Evolutionary conservation across 2,888 invertebrate species (phyloP), one percentile per base, ranked within the genome.

Genomic region (Coecobrya sp.): DNA sequence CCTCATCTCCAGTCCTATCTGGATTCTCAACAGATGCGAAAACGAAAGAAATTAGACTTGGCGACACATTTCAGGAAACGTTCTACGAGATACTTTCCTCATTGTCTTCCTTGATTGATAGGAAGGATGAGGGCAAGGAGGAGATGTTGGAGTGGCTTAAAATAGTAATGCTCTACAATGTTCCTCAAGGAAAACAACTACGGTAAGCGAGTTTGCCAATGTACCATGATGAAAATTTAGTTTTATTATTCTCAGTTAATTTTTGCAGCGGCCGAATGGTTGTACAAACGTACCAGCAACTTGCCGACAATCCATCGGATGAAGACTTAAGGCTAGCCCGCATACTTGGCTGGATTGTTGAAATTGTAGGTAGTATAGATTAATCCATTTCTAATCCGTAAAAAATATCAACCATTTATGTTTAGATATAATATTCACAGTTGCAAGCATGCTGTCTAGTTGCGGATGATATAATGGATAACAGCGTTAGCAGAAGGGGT

Each of bases 381-480:
- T 52, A 16, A 52, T 52, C 10, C 11, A 2, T 52, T 52, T 16
- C 2, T 1, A 52, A 65, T 13, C 0, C 22, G 4, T 65, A 65
- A 13, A 11, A n/a, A n/a, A n/a, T n/a, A n/a, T n/a, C 27, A 10
- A 22, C 19, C 8, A n/a, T n/a, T n/a, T n/a, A n/a, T 36, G 11
- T 16, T 70, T n/a, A n/a, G 11, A 65, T n/a, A 22, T 25, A 19
- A 19, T 13, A 59, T 25, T 19, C 22, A 7, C 27, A 87, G 87
- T 10, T 87, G 0, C 87, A 87, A 27, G 87, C 76, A 1, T 49
- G 62, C 7, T 62, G n/a, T 45, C 45, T 89, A 27, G 52, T 89
- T 0, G 65, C 52, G 19, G 89, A 89, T 19, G 89, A 89, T 27
- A 82, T 89, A 11, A 82, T 89, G 89, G 89, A 89, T 49, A 36